Percentiles rank a stretch among this genome's conserved stretches.
Evolutionary conservation across 1,140 invertebrate species (phyloP).

Genomic region (Hycleus cichorii): DNA sequence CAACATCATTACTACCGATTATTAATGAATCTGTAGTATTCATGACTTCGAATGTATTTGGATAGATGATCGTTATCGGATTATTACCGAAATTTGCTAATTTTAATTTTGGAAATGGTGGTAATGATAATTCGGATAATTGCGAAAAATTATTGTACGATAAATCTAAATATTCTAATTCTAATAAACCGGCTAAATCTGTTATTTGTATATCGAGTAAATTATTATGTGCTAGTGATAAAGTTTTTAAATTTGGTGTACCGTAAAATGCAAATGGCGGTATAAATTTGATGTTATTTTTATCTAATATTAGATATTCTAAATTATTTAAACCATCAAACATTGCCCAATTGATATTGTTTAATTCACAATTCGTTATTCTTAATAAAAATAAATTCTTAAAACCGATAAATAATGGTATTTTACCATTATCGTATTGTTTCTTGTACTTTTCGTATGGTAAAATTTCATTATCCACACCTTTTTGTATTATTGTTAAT

Average conservation of each 20-base stretch:
- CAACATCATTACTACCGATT: slow-evolving; percentile 48
- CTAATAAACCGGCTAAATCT: slow-evolving; percentile 56
- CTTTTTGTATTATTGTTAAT: slow-evolving; percentile 34
- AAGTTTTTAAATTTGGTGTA: slow-evolving; percentile 51
- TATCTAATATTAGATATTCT: slow-evolving; percentile 53
- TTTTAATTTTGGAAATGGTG: slow-evolving; percentile 56
- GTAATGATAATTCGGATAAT: slow-evolving; percentile 60
- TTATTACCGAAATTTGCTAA: slow-evolving; percentile 56
- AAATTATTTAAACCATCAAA: slow-evolving; percentile 55
- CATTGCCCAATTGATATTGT: slow-evolving; percentile 60
- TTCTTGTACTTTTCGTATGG: slow-evolving; percentile 52
- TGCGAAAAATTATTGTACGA: slow-evolving; percentile 58
- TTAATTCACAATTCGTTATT: slow-evolving; percentile 51
- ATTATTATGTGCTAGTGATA: slow-evolving; percentile 57
- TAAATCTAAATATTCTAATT: slow-evolving; percentile 57
- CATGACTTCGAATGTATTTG: slow-evolving; percentile 65
- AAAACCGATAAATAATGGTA: slow-evolving; percentile 51
- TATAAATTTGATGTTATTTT: slow-evolving; percentile 55
- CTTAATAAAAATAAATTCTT: slow-evolving; percentile 49
- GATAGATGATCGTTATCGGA: slow-evolving; percentile 57
- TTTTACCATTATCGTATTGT: slow-evolving; percentile 44
- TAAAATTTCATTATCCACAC: slow-evolving; percentile 47
- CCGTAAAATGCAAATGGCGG: slow-evolving; percentile 63
- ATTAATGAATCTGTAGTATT: slow-evolving; percentile 56
- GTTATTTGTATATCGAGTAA: slow-evolving; percentile 56